These are phyloP conservation scores for Neosalanx taihuensis DNA, from an alignment of 2,797 vertebrate species.

Conservation along the genomic window DNA sequence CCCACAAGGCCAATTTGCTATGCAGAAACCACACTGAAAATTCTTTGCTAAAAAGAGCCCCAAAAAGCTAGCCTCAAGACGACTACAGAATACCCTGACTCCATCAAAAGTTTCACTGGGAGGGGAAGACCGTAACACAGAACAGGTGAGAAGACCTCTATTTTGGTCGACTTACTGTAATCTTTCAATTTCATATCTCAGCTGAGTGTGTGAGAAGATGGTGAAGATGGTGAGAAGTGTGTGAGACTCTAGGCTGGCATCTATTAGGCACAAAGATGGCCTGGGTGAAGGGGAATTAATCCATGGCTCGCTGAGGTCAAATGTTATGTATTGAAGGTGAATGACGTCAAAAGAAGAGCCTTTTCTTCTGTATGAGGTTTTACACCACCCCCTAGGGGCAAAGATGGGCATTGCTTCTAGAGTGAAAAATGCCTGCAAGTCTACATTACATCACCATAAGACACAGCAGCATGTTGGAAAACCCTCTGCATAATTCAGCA, in stretches of 20 bases:
- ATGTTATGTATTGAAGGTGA: constrained; percentile 35
- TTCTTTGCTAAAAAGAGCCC: not conserved
- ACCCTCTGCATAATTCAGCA: not conserved
- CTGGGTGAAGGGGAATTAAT: constrained; percentile 64
- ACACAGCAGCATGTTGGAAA: constrained; percentile 2
- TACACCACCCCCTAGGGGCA: constrained; percentile 51
- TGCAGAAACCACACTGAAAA: not conserved
- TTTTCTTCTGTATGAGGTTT: constrained; percentile 18
- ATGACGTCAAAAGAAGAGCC: constrained; percentile 16
- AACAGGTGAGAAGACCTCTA: constrained; percentile 30
- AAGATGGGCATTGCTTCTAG: not conserved
- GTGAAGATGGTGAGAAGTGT: constrained; percentile 28
- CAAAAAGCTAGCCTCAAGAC: not conserved
- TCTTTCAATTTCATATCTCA: constrained; percentile 62
- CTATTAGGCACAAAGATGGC: constrained; percentile 45
- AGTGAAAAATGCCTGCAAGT: not conserved
- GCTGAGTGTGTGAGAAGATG: constrained; percentile 34
- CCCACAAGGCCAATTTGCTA: not conserved
- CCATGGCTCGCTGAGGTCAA: constrained; percentile 52
- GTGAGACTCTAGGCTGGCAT: constrained; percentile 39
- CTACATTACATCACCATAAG: not conserved
- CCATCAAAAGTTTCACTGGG: constrained; percentile 5
- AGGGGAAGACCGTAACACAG: constrained; percentile 41
- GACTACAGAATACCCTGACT: constrained; percentile 5
- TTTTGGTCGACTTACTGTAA: constrained; percentile 57